Conservation (phyloP, 2,797 vertebrate genomes). For the Octomys mimax region DNA sequence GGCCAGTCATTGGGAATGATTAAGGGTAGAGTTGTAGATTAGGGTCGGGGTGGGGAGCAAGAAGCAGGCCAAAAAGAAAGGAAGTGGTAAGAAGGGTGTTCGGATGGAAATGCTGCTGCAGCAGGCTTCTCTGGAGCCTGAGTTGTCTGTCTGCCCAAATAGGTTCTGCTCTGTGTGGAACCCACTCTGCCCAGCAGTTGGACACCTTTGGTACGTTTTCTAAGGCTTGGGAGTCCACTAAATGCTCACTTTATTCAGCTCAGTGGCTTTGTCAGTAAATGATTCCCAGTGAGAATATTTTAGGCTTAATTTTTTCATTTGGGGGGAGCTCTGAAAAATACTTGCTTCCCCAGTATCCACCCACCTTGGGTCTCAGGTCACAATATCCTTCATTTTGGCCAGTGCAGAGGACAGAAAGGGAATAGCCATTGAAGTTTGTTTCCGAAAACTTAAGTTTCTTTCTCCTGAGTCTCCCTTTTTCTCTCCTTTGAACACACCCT, state of each 20-base stretch:
- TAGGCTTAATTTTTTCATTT: constrained; percentile 59
- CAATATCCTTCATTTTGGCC: constrained; percentile 74
- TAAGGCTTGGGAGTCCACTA: constrained; percentile 62
- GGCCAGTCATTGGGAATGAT: constrained; percentile 34
- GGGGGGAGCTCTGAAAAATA: constrained; percentile 69
- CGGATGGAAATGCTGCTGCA: constrained; percentile 83
- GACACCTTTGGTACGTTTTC: constrained; percentile 59
- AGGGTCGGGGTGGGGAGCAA: not conserved
- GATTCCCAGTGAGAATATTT: constrained; percentile 38
- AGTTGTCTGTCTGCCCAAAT: constrained; percentile 35
- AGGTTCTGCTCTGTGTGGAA: constrained; percentile 45
- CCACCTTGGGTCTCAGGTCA: constrained; percentile 63
- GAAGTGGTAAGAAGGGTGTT: constrained; percentile 82
- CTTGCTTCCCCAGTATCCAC: constrained; percentile 66
- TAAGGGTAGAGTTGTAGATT: constrained; percentile 16
- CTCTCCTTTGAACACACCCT: constrained; percentile 61
- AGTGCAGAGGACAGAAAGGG: constrained; percentile 62
- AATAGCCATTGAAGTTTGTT: constrained; percentile 62
- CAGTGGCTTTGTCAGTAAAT: constrained; percentile 77
- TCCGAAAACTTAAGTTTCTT: constrained; percentile 47
- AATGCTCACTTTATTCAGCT: constrained; percentile 72
- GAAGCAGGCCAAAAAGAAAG: constrained; percentile 62
- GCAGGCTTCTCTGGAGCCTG: constrained; percentile 70
- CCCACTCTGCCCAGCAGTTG: constrained; percentile 58
- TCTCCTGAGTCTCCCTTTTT: constrained; percentile 53